Conservation (phyloP, 2,888 invertebrate species). For the Coelopa pilipes region DNA sequence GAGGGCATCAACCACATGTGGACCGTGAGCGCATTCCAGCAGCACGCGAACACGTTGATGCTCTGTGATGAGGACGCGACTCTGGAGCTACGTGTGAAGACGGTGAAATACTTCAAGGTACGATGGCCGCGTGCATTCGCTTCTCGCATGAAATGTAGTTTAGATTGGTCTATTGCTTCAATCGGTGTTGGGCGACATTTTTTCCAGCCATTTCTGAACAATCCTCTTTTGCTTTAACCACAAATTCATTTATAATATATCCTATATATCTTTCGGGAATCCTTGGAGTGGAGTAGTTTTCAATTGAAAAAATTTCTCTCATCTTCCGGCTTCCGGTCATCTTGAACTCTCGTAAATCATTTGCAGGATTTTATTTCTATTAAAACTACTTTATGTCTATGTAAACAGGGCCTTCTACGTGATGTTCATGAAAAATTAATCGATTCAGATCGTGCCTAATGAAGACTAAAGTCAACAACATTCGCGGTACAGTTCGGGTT, state of each 20-base stretch:
- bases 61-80: slow-evolving; percentile 98
- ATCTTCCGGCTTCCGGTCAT: no score
- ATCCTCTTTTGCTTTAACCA: slow-evolving; percentile 5
- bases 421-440: slow-evolving; percentile 50
- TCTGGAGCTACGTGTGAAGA: slow-evolving; percentile 94
- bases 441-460: slow-evolving; percentile 28
- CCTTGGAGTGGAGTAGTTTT: no score
- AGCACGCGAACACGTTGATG: slow-evolving; percentile 91
- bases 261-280: background rate
- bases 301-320: no score
- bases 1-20: slow-evolving; percentile 99
- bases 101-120: slow-evolving; percentile 98
- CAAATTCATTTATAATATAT: background rate
- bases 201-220: background rate
- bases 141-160: no score
- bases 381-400: slow-evolving; percentile 6
- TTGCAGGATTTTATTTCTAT: no score
- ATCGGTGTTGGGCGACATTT: background rate
- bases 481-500: no score
- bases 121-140: slow-evolving; percentile 32
- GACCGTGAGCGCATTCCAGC: slow-evolving; percentile 99
- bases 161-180: background rate
- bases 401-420: slow-evolving; percentile 53
- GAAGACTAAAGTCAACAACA: slow-evolving; percentile 25
- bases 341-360: no score